phyloP scores from a whole-genome alignment of 1,140 invertebrate species.

The Dinoponera quadriceps region DNA sequence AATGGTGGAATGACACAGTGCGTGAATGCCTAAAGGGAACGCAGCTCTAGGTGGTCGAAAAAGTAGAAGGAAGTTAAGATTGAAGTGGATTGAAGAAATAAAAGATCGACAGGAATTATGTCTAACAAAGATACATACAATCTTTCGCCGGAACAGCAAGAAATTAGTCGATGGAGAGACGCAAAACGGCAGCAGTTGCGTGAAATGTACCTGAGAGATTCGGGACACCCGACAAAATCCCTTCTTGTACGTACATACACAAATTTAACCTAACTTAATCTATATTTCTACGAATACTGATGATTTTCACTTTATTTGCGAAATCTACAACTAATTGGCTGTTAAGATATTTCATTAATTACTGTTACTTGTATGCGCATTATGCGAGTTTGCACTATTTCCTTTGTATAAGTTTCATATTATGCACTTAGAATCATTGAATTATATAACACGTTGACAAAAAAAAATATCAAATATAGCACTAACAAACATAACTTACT shows the following conservation, averaged over 20 bases:
- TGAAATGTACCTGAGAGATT: constrained; percentile 89
- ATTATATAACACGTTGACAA: constrained; percentile 18
- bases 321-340: not conserved
- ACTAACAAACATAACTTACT: not conserved
- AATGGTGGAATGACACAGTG: too few relatives aligned
- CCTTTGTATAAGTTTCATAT: not conserved
- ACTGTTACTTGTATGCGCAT: not conserved
- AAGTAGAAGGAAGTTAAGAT: too few relatives aligned
- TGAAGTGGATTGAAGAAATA: too few relatives aligned
- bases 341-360: not conserved
- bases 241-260: constrained; percentile 46
- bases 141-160: constrained; percentile 71
- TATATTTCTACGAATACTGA: not conserved
- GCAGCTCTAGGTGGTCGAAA: too few relatives aligned
- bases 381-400: too few relatives aligned
- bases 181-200: constrained; percentile 86
- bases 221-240: constrained; percentile 88
- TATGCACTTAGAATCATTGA: not conserved
- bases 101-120: too few relatives aligned
- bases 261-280: constrained; percentile 37
- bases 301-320: not conserved
- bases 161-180: constrained; percentile 86
- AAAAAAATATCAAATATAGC: not conserved
- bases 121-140: constrained; percentile 60
- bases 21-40: too few relatives aligned